A percentile compares a stretch with the other conserved stretches of the same genome.
Evolutionary conservation across 2,888 invertebrate genomes (phyloP).

Genomic region (Rhynchonema sp.): DNA sequence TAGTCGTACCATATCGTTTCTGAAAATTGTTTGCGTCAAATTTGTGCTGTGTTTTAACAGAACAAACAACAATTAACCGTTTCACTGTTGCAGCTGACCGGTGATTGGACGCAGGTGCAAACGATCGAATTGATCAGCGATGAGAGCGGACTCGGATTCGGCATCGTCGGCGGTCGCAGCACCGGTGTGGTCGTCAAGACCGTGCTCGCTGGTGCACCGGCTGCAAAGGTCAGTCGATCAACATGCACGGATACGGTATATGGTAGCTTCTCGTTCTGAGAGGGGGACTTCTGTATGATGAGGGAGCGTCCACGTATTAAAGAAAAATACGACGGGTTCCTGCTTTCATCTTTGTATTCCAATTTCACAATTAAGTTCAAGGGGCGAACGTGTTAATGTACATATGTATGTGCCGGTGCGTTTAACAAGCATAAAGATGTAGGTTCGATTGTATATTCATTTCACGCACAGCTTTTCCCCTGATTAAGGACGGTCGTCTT

Average conservation of each 20-base stretch:
- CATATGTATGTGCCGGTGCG: no score
- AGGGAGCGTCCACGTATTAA: no score
- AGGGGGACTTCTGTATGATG: not conserved
- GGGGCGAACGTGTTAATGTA: no score
- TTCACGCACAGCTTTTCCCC: not conserved
- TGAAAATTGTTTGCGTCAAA: not conserved
- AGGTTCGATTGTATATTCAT: not conserved
- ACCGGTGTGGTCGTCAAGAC: constrained; percentile 99
- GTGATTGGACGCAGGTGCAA: constrained; percentile 98
- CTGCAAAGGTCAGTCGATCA: constrained; percentile 54
- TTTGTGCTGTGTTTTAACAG: not conserved
- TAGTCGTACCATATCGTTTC: no score
- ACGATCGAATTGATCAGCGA: constrained; percentile 91
- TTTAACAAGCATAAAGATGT: no score
- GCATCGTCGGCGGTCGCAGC: constrained; percentile 80
- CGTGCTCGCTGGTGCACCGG: constrained; percentile 86
- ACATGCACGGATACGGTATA: no score
- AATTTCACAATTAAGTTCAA: no score
- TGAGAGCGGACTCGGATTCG: constrained; percentile 72
- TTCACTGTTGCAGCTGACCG: constrained; percentile 56
- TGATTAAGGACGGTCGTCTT: constrained; percentile 63
- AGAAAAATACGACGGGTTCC: no score
- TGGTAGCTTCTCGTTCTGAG: no score
- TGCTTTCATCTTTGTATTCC: no score
- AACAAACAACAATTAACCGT: not conserved